A percentile compares a stretch with the other conserved stretches of the same genome.
phyloP scores from a whole-genome alignment of 2,888 invertebrate species.

The Cantharis nigra region DNA sequence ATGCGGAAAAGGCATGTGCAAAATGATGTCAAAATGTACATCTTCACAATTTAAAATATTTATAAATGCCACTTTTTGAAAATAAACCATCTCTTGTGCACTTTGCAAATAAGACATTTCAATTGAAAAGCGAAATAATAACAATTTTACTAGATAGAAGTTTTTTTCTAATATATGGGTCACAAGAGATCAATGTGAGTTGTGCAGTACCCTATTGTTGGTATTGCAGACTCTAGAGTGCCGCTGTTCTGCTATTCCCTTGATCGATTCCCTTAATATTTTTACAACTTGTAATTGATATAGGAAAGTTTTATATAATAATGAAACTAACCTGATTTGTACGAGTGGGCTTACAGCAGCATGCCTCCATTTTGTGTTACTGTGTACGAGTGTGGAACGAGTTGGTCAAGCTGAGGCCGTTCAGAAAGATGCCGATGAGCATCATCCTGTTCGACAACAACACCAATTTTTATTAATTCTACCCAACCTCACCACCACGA shows the following conservation, averaged over 20 bases:
- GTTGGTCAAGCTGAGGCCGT: slow-evolving; percentile 40
- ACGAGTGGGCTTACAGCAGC: slow-evolving; percentile 51
- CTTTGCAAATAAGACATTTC: background rate
- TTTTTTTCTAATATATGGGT: slow-evolving; percentile 39
- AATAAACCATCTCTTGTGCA: background rate
- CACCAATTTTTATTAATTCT: slow-evolving; percentile 22
- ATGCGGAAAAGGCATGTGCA: slow-evolving; percentile 19
- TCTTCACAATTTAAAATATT: background rate
- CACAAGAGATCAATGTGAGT: slow-evolving; percentile 42
- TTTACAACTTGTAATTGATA: background rate
- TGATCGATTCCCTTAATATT: background rate
- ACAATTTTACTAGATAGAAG: background rate
- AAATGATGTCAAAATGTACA: slow-evolving; percentile 10
- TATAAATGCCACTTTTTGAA: background rate
- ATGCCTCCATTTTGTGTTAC: slow-evolving; percentile 48
- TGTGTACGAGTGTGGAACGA: slow-evolving; percentile 43
- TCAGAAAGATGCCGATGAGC: slow-evolving; percentile 40
- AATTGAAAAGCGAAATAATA: background rate
- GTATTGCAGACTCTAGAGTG: slow-evolving; percentile 14
- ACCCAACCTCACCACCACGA: slow-evolving; percentile 35
- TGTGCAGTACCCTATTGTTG: slow-evolving; percentile 17
- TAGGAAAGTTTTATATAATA: slow-evolving; percentile 10
- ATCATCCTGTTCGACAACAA: slow-evolving; percentile 34
- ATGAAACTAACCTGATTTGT: slow-evolving; percentile 52
- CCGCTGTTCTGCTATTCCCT: background rate